A percentile compares a stretch with the other conserved stretches of the same genome.
Conservation (phyloP, 2,797 vertebrate genomes). For the Erethizon dorsatum region DNA sequence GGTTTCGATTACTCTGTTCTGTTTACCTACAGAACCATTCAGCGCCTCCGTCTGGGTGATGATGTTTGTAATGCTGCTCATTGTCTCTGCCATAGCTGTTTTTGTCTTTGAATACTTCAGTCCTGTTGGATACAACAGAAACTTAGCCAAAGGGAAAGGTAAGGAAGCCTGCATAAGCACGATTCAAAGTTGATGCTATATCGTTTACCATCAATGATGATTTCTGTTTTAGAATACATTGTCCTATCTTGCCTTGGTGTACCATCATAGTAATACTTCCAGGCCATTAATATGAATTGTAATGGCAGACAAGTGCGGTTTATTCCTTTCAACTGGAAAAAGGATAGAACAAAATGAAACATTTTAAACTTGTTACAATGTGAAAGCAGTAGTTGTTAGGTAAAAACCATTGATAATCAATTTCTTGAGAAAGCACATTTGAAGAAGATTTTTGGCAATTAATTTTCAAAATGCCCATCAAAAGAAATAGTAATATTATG, state of each 20-base stretch:
- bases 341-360: neutral
- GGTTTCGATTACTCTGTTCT: constrained; percentile 66
- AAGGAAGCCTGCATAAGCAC: constrained; percentile 62
- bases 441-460: constrained; percentile 26
- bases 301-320: neutral
- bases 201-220: neutral
- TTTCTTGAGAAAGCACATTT: constrained; percentile 53
- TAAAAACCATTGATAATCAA: neutral
- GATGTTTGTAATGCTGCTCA: constrained; percentile 99
- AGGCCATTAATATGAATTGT: neutral
- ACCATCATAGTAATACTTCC: neutral
- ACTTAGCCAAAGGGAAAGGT: constrained; percentile 98
- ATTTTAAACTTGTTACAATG: neutral
- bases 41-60: constrained; percentile 99
- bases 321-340: neutral
- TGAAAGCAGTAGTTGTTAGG: neutral
- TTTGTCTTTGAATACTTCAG: constrained; percentile 99
- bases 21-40: constrained; percentile 95
- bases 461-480: constrained; percentile 60
- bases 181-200: neutral
- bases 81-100: constrained; percentile 98
- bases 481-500: constrained; percentile 45
- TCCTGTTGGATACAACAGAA: constrained; percentile 98
- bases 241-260: neutral
- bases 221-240: neutral